Conservation (phyloP, 2,113 vertebrate species). For the Muscicapa adusta region DNA sequence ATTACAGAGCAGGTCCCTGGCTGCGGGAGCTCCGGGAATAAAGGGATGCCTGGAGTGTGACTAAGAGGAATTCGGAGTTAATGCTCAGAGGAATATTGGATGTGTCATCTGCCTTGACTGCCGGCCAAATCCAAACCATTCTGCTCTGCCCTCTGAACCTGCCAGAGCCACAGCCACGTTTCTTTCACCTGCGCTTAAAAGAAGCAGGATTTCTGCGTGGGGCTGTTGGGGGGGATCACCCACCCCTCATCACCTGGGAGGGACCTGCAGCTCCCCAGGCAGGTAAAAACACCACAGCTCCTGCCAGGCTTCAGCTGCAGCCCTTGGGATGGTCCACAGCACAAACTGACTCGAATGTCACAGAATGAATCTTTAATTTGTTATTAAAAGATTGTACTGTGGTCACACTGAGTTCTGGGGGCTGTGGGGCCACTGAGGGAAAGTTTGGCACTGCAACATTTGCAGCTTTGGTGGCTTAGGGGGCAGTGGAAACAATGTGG, state of each 20-base stretch:
- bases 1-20: constrained; percentile 23
- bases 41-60: constrained; percentile 47
- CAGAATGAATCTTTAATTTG: background rate
- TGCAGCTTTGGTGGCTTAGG: background rate
- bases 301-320: background rate
- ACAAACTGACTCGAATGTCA: background rate
- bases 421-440: background rate
- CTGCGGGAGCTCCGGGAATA: background rate
- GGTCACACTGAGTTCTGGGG: background rate
- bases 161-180: background rate
- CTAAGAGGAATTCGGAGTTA: background rate
- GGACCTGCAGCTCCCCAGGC: background rate
- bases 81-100: background rate
- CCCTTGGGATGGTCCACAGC: background rate
- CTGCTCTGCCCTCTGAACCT: background rate
- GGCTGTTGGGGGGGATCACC: background rate
- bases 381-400: background rate
- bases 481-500: background rate
- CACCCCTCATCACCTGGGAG: background rate
- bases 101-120: constrained; percentile 5
- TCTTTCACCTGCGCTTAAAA: background rate
- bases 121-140: background rate
- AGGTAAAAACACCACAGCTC: background rate
- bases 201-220: background rate
- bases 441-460: background rate